Evolutionary conservation across 2,797 vertebrate genomes (phyloP), one percentile per base, ranked within the genome.

Genomic region (Melanotaenia parkinsoni): DNA sequence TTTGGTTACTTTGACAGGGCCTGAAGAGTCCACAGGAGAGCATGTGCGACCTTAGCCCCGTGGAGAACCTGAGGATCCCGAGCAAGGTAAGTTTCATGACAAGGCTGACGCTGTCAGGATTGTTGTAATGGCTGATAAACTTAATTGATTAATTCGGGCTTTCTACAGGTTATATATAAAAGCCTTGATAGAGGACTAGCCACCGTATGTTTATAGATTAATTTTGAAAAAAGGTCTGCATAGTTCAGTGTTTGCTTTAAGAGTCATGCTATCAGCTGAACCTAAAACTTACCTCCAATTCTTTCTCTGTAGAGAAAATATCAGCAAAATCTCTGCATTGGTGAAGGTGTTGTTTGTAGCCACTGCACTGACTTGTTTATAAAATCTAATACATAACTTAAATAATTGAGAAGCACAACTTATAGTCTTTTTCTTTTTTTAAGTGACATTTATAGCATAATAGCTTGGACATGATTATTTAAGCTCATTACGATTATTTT

Each of bases 11-110:
- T 81, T 89, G 40, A 59, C 85, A 99, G 98, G 97, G 98, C 89
- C 95, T 97, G 72, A 97, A 96, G 91, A 99, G 97, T 92, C 97
- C 98, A 67, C 97, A 97, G 22, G 98, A 98, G 81, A 97, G 94
- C 76, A 91, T 97, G 92, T 90, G 95, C 69, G 97, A 99, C 84
- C 94, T 98, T 24, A 97, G 97, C 85, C 97, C 96, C 33, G 89
- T 97, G 83, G 98, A 99, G 87, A 97, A 92, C 91, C 93, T 98
- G 75, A 94, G 97, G 87, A 96, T 96, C 85, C 97, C 97, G 5
- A 96, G 94, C 86, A 98, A 99, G 97, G 98, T 99, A 95, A 88
- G 63, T 9, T 35, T 22, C 14, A 9, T 22, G 38, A 61, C 1
- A 7, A 45, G 10, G 6, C 32, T 58, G 22, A 24, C 37, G 14